phyloP scores from a whole-genome alignment of 1,140 invertebrate species.

The Trachymyrmex cornetzi region DNA sequence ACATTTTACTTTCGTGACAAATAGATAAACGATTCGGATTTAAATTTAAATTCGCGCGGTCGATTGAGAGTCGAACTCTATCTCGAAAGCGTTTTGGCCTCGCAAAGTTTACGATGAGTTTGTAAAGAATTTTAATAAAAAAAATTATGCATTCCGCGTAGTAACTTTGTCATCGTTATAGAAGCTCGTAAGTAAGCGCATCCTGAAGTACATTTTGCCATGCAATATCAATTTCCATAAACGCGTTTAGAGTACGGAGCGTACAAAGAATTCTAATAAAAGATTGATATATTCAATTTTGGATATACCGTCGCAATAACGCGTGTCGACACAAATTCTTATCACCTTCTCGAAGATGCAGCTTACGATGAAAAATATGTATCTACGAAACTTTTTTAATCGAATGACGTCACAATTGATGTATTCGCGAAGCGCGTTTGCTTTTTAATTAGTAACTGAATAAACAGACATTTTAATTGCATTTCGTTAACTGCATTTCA shows the following conservation, averaged over 20 bases:
- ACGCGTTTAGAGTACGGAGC: background rate
- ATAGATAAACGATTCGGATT: slow-evolving; percentile 48
- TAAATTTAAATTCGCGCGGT: slow-evolving; percentile 36
- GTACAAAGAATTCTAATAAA: slow-evolving; percentile 22
- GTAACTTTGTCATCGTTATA: slow-evolving; percentile 31
- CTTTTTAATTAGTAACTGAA: background rate
- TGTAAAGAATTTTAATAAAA: slow-evolving; percentile 50
- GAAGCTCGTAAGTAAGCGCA: slow-evolving; percentile 6
- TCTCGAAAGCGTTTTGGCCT: background rate
- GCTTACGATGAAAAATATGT: background rate
- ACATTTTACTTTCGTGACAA: slow-evolving; percentile 15
- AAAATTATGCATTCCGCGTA: slow-evolving; percentile 42
- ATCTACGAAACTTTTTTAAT: background rate
- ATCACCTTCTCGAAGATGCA: background rate
- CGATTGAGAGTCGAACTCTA: slow-evolving; percentile 4
- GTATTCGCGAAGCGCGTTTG: too few relatives aligned
- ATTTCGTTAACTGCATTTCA: background rate
- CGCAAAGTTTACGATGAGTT: slow-evolving; percentile 37
- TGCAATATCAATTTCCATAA: slow-evolving; percentile 63
- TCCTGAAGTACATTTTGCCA: background rate
- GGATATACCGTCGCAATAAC: background rate
- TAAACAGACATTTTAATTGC: background rate
- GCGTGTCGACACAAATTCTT: slow-evolving; percentile 1
- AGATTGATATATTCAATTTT: slow-evolving; percentile 50
- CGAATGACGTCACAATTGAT: background rate